Conservation (phyloP, 2,113 vertebrate species). For the Salvelinus namaycush region DNA sequence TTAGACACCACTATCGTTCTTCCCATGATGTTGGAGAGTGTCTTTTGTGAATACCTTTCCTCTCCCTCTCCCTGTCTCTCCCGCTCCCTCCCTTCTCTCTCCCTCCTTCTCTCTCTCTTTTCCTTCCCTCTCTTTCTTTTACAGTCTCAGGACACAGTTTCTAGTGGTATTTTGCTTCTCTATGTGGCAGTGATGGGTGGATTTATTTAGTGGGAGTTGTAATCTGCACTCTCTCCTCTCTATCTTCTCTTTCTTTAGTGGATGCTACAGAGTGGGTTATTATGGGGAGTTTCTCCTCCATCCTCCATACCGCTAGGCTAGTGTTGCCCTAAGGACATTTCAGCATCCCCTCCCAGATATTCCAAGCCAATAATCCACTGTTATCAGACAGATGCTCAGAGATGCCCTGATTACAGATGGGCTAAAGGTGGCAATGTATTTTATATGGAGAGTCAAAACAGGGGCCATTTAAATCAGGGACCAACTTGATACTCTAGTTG, state of each 20-base stretch:
- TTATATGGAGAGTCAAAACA: neutral
- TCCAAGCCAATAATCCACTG: neutral
- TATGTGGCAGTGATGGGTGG: too few species aligned
- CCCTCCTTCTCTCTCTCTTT: neutral
- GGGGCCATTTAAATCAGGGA: neutral
- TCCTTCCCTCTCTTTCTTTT: neutral
- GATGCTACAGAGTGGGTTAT: neutral
- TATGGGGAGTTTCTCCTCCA: neutral
- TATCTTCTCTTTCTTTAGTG: neutral
- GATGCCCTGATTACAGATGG: neutral
- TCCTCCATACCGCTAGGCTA: neutral
- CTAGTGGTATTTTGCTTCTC: too few species aligned
- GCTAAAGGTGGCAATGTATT: neutral
- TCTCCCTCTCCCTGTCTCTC: neutral
- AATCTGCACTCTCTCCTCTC: neutral
- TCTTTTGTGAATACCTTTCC: neutral
- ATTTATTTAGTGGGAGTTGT: too few species aligned
- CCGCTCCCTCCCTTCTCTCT: neutral
- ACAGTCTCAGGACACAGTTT: too few species aligned
- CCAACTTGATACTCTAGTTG: too few species aligned
- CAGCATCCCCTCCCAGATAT: neutral
- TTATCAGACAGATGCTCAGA: neutral
- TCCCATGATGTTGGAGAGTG: too few species aligned
- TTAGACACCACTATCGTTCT: too few species aligned
- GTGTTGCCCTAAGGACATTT: neutral